Percentiles rank a stretch among this genome's conserved stretches.
These are phyloP conservation scores for Neomorphus geoffroyi DNA, from an alignment of 2,797 vertebrate genomes.

Conservation along the genomic window DNA sequence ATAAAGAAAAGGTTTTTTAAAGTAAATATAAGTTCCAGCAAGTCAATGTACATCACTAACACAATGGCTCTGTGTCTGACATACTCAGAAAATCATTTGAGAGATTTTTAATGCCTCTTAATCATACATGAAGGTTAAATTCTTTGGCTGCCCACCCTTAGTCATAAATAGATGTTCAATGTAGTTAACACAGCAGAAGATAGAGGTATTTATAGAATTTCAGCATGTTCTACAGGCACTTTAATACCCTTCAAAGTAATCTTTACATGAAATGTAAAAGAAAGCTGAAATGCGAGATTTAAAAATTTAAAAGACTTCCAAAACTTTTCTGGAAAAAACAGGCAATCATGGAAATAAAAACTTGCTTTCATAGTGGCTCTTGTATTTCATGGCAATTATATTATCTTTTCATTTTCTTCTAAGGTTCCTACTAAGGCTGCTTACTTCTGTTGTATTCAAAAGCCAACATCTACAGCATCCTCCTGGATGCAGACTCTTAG, in stretches of 20 bases:
- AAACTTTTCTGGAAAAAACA: neutral
- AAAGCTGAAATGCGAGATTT: neutral
- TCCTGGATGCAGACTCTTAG: neutral
- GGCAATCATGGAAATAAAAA: neutral
- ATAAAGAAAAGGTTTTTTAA: neutral
- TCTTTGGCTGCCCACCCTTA: neutral
- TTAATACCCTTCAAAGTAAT: neutral
- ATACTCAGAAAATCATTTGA: neutral
- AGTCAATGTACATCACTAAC: neutral
- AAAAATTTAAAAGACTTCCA: neutral
- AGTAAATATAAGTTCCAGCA: neutral
- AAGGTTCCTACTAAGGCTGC: neutral
- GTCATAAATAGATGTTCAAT: slow-evolving; percentile 16
- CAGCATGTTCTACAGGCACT: slow-evolving; percentile 3
- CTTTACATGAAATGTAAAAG: slow-evolving; percentile 31
- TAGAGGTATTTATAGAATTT: slow-evolving; percentile 1
- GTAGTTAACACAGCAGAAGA: slow-evolving; percentile 15
- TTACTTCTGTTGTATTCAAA: neutral
- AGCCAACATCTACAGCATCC: neutral
- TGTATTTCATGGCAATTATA: neutral
- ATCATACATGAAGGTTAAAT: neutral
- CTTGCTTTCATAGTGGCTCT: neutral
- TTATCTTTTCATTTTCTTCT: neutral
- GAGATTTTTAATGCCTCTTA: neutral
- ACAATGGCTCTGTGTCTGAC: neutral